A percentile compares a stretch with the other conserved stretches of the same genome.
Conservation (phyloP, 2,797 vertebrate genomes). For the Rhinella marina region DNA sequence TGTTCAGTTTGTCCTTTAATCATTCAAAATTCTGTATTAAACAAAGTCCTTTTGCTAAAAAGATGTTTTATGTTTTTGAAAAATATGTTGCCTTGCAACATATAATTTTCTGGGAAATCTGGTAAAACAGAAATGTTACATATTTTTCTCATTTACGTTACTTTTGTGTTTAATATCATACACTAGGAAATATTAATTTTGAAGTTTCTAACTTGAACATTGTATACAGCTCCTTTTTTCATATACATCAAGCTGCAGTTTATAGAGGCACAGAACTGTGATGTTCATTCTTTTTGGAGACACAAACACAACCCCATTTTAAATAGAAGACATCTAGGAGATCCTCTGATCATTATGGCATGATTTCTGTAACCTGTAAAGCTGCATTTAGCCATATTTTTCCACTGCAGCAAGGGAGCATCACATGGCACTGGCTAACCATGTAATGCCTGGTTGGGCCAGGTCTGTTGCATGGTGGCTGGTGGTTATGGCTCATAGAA, state of each 20-base stretch:
- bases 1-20: constrained; percentile 71
- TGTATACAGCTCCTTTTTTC: not conserved
- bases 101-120: not conserved
- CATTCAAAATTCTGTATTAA: constrained; percentile 70
- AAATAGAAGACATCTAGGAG: too few relatives aligned
- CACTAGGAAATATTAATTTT: not conserved
- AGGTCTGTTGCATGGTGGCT: too few relatives aligned
- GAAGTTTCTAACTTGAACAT: not conserved
- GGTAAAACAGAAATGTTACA: not conserved
- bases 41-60: constrained; percentile 27
- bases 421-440: too few relatives aligned
- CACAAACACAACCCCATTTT: too few relatives aligned
- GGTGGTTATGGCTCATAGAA: too few relatives aligned
- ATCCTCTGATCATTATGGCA: too few relatives aligned
- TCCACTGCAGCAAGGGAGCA: too few relatives aligned
- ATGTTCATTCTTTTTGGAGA: not conserved
- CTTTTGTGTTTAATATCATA: not conserved
- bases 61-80: not conserved
- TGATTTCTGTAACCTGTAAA: too few relatives aligned
- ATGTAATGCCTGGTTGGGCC: too few relatives aligned
- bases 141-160: not conserved
- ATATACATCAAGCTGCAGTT: not conserved
- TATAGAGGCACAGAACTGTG: not conserved
- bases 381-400: too few relatives aligned
- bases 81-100: not conserved